Conservation (phyloP, 1,140 invertebrate species). For the Eufriesea mexicana region DNA sequence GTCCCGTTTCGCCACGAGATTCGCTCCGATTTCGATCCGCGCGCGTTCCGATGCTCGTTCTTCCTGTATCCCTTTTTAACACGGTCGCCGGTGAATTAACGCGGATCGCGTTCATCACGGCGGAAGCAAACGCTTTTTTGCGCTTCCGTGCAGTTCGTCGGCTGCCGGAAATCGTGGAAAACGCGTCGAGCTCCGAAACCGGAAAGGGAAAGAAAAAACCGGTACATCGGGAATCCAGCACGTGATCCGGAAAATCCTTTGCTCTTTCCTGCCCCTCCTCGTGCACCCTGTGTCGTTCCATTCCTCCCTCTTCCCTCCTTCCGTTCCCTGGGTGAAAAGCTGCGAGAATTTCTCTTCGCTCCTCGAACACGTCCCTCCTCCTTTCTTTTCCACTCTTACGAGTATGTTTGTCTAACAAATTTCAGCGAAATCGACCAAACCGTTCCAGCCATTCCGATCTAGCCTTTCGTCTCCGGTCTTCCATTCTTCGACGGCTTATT, state of each 20-base stretch:
- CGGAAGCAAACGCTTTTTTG: not conserved
- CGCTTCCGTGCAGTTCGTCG: not conserved
- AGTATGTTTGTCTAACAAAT: no score
- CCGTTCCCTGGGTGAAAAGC: no score
- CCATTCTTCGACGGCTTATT: not conserved
- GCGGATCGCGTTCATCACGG: not conserved
- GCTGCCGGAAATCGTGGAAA: slow-evolving; percentile 5
- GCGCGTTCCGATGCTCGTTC: no score
- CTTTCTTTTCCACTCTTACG: no score
- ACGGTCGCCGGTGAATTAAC: not conserved
- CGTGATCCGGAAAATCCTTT: slow-evolving; percentile 23
- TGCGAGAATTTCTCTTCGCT: no score
- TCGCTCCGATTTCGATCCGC: no score
- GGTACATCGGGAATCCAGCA: slow-evolving; percentile 30
- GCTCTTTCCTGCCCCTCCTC: slow-evolving; percentile 21
- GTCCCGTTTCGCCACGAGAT: no score
- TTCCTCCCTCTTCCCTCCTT: not conserved
- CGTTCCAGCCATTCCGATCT: no score
- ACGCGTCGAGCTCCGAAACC: slow-evolving; percentile 7
- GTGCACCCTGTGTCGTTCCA: not conserved
- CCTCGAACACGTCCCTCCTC: no score
- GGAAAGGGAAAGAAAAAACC: slow-evolving; percentile 1
- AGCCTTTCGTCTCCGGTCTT: not conserved
- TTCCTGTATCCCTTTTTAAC: not conserved
- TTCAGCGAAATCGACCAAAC: no score